These are phyloP conservation scores for Laterallus jamaicensis DNA, from an alignment of 2,113 vertebrate genomes.

Conservation along the genomic window DNA sequence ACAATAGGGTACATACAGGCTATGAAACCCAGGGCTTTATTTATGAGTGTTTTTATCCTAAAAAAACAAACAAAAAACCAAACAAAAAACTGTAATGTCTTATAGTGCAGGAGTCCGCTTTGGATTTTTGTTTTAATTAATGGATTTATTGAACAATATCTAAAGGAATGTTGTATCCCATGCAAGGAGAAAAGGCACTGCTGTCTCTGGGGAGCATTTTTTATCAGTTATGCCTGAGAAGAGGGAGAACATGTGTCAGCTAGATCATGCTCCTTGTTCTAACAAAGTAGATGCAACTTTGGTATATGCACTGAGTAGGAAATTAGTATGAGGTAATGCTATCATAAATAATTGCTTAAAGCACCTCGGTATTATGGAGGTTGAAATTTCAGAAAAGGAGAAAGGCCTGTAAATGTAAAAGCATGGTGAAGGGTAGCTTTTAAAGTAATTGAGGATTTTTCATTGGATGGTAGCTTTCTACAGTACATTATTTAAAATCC, in stretches of 20 bases:
- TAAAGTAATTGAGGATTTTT: constrained; percentile 70
- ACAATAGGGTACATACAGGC: background rate
- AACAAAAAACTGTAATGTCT: background rate
- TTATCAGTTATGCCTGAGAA: constrained; percentile 49
- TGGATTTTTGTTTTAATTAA: background rate
- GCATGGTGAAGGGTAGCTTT: constrained; percentile 59
- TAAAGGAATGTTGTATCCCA: background rate
- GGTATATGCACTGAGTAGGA: constrained; percentile 28
- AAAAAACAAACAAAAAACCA: background rate
- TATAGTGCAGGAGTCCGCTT: background rate
- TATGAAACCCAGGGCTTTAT: background rate
- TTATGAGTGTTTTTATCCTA: background rate
- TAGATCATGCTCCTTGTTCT: constrained; percentile 26
- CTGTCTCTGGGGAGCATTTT: background rate
- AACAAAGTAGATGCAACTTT: constrained; percentile 50
- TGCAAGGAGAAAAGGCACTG: background rate
- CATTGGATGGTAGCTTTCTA: constrained; percentile 54
- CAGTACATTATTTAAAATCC: constrained; percentile 59
- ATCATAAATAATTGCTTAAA: constrained; percentile 77
- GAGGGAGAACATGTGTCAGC: background rate
- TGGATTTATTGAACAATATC: background rate
- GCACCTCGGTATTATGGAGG: background rate
- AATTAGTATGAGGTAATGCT: constrained; percentile 74
- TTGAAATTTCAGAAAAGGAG: constrained; percentile 51
- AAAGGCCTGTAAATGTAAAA: constrained; percentile 63